phyloP scores from a whole-genome alignment of 1,140 invertebrate species.

The Lanistes nyassanus region DNA sequence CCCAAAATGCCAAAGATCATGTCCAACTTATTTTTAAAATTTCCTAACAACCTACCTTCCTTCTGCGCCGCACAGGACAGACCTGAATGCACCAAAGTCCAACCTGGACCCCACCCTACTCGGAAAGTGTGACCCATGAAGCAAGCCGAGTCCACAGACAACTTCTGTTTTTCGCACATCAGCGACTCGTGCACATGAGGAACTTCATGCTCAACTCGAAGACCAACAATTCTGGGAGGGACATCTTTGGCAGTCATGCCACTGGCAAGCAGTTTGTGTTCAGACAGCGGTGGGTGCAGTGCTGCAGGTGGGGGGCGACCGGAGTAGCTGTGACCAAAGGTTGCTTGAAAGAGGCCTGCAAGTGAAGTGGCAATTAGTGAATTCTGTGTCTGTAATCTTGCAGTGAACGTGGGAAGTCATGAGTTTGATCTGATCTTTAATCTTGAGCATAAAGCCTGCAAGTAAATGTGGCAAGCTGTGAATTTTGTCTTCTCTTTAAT shows the following conservation, averaged over 20 bases:
- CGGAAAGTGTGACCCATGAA: constrained; percentile 77
- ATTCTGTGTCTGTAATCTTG: not conserved
- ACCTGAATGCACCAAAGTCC: constrained; percentile 70
- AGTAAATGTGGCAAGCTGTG: too few species aligned
- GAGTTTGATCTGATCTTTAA: too few species aligned
- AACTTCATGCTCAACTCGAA: constrained; percentile 44
- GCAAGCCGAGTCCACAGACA: constrained; percentile 74
- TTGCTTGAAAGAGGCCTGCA: constrained; percentile 34
- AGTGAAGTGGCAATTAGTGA: not conserved
- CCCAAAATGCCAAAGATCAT: too few species aligned
- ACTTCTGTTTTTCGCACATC: constrained; percentile 63
- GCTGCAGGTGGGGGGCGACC: constrained; percentile 44
- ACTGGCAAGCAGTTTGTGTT: constrained; percentile 57
- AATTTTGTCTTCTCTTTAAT: too few species aligned
- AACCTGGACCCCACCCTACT: constrained; percentile 79
- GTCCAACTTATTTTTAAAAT: too few species aligned
- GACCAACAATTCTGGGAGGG: constrained; percentile 47
- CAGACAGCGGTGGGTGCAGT: constrained; percentile 47
- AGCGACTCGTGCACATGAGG: constrained; percentile 53
- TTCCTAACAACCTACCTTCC: constrained; percentile 9
- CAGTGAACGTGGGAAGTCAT: too few species aligned
- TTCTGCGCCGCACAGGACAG: constrained; percentile 11
- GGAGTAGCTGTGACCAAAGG: constrained; percentile 39
- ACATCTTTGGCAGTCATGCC: constrained; percentile 52
- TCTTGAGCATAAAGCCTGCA: too few species aligned